These are phyloP conservation scores for Sphecodes monilicornis DNA, from an alignment of 2,888 invertebrate genomes.

Conservation along the genomic window DNA sequence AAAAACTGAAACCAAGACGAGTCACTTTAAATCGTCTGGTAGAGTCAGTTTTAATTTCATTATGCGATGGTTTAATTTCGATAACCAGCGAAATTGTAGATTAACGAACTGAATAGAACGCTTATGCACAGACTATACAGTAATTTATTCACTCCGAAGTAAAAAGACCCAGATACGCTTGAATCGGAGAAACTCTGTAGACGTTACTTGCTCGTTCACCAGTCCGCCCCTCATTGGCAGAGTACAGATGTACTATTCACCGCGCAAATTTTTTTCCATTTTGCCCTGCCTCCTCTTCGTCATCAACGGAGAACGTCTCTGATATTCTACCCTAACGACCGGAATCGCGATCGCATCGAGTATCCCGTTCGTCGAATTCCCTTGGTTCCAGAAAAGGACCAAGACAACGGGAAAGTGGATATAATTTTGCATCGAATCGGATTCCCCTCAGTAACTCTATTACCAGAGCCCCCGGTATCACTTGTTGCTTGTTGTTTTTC, in stretches of 20 bases:
- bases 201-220: conserved; percentile 34
- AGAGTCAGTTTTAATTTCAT: too few relatives aligned
- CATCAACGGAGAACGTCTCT: conserved; percentile 61
- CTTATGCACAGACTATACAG: conserved; percentile 25
- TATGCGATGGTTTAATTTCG: too few relatives aligned
- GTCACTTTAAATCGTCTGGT: too few relatives aligned
- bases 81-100: too few relatives aligned
- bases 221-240: conserved; percentile 53
- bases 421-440: conserved; percentile 39
- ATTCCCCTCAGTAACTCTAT: conserved; percentile 36
- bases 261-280: conserved; percentile 51
- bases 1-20: too few relatives aligned
- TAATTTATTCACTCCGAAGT: conserved; percentile 29
- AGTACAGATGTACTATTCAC: conserved; percentile 60
- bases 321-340: conserved; percentile 54
- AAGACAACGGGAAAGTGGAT: conserved; percentile 20
- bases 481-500: conserved; percentile 15
- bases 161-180: conserved; percentile 40
- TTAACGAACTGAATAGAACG: background rate
- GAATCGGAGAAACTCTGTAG: conserved; percentile 28
- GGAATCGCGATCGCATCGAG: conserved; percentile 33
- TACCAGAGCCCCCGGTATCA: conserved; percentile 10
- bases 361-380: conserved; percentile 17
- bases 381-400: conserved; percentile 17
- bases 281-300: conserved; percentile 43